Evolutionary conservation across 1,140 invertebrate species (phyloP).

Genomic region (Eupristina koningsbergeri): DNA sequence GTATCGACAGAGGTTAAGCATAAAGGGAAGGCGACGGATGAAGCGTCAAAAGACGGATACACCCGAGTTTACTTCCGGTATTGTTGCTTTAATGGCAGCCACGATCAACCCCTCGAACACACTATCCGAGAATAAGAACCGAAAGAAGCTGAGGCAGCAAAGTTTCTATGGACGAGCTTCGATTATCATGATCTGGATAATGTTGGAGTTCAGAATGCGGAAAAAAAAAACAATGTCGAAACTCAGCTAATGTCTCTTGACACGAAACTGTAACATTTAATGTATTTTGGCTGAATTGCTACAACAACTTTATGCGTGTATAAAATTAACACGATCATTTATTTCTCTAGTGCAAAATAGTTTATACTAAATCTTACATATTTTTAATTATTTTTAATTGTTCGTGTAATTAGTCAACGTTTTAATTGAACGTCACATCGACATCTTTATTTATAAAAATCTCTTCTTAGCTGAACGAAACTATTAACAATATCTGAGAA

Average conservation of each 20-base stretch:
- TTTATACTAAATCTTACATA: background rate
- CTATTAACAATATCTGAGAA: no score
- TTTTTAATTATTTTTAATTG: no score
- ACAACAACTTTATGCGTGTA: background rate
- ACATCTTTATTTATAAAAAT: no score
- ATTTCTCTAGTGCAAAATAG: background rate
- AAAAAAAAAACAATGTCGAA: constrained; percentile 37
- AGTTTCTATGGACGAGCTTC: constrained; percentile 58
- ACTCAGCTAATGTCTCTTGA: constrained; percentile 42
- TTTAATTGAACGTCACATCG: no score
- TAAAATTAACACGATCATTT: background rate
- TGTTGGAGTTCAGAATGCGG: constrained; percentile 55
- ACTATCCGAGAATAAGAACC: constrained; percentile 32
- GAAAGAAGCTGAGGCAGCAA: constrained; percentile 54
- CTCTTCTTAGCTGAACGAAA: no score
- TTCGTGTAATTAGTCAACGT: no score
- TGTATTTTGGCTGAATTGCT: constrained; percentile 14
- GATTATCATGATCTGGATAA: constrained; percentile 72
- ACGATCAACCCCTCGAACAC: constrained; percentile 54
- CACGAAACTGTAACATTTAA: constrained; percentile 37
- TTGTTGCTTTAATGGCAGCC: constrained; percentile 71
- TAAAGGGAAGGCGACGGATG: constrained; percentile 51
- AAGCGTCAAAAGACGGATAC: constrained; percentile 71
- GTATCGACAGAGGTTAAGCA: constrained; percentile 34
- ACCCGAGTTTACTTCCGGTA: constrained; percentile 70